Conservation (phyloP, 2,113 vertebrate species). For the Oxyruncus cristatus region DNA sequence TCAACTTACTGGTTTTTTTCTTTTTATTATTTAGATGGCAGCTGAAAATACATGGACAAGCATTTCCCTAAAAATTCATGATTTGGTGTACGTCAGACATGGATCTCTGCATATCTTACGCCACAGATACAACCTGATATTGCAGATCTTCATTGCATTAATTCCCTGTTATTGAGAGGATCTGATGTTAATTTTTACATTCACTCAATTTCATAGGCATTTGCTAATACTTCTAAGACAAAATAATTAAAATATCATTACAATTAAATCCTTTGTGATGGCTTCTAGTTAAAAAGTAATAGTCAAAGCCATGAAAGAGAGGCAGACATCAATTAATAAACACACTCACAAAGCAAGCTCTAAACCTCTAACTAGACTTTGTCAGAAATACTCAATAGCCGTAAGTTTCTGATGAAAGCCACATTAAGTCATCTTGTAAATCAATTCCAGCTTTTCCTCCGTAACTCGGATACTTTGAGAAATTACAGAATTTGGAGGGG, state of each 20-base stretch:
- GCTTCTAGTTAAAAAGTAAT: background rate
- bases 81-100: background rate
- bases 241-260: background rate
- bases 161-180: background rate
- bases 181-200: background rate
- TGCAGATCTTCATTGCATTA: background rate
- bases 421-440: conserved; percentile 17
- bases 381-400: background rate
- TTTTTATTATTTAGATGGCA: background rate
- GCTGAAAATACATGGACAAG: background rate
- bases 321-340: conserved; percentile 19
- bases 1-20: background rate
- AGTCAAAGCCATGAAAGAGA: background rate
- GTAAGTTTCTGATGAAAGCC: background rate
- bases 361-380: conserved; percentile 20
- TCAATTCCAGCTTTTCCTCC: conserved; percentile 18
- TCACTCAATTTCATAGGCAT: background rate
- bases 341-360: background rate
- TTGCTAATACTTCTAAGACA: background rate
- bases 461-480: background rate
- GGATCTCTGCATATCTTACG: background rate
- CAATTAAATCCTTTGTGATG: background rate
- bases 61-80: background rate
- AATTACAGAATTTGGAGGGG: background rate
- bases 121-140: background rate